These are phyloP conservation scores for Antechinus flavipes DNA, from an alignment of 2,113 vertebrate genomes.

Conservation along the genomic window DNA sequence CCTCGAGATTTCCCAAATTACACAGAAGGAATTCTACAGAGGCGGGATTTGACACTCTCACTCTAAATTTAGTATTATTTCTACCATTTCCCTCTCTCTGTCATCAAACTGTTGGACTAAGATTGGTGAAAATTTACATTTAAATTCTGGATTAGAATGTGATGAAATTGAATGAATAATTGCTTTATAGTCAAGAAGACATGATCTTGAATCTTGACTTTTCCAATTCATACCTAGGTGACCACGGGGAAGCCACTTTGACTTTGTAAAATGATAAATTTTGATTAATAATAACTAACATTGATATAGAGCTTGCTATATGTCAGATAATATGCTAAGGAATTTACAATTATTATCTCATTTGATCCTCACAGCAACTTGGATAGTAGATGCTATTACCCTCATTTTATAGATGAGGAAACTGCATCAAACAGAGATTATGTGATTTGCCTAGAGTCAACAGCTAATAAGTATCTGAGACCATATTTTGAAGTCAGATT, in stretches of 20 bases:
- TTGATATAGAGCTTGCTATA: neutral
- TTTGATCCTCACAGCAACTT: neutral
- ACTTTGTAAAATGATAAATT: neutral
- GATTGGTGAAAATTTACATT: neutral
- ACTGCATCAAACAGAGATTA: neutral
- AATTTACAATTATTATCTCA: neutral
- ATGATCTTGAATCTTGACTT: neutral
- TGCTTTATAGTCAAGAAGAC: neutral
- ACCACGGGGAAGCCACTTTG: neutral
- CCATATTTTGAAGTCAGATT: neutral
- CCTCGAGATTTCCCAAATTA: neutral
- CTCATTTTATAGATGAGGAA: neutral
- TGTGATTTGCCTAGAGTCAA: neutral
- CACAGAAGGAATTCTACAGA: neutral
- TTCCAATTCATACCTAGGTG: neutral
- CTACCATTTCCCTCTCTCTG: neutral
- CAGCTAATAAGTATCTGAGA: neutral
- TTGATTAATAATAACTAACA: neutral
- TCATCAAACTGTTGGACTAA: neutral
- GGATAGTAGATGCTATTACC: neutral
- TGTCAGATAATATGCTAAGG: neutral
- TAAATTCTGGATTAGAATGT: neutral
- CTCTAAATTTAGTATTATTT: neutral
- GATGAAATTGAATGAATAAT: neutral
- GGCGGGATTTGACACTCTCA: neutral